Percentiles rank a stretch among this genome's conserved stretches.
Conservation (phyloP, 92 coral and sea anemone species). For the Palythoa grandiflora region DNA sequence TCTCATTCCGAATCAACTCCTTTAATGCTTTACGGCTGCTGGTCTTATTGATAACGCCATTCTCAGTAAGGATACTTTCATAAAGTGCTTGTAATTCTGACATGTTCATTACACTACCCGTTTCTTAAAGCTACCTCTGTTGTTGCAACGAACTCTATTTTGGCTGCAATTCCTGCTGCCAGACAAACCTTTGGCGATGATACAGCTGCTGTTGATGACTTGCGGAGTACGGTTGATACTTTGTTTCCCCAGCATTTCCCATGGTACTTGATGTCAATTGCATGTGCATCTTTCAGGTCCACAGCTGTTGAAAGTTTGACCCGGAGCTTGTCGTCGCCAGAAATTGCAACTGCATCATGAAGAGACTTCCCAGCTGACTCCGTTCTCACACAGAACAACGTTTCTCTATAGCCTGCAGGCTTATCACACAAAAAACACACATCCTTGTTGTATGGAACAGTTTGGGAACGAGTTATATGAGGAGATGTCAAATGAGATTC, state of each 20-base stretch:
- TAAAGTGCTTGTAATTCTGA: constrained; percentile 36
- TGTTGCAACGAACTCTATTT: constrained; percentile 53
- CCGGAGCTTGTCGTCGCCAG: constrained; percentile 31
- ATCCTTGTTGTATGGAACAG: constrained; percentile 49
- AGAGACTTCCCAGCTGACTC: constrained; percentile 50
- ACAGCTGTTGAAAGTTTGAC: constrained; percentile 47
- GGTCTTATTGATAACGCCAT: background rate
- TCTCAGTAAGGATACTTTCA: constrained; percentile 31
- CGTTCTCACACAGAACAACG: constrained; percentile 40
- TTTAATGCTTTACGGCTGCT: constrained; percentile 38
- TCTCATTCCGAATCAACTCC: constrained; percentile 38
- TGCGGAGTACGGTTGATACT: constrained; percentile 45
- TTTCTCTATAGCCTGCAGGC: constrained; percentile 46
- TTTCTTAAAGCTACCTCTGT: constrained; percentile 58
- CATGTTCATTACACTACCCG: constrained; percentile 34
- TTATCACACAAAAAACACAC: constrained; percentile 47
- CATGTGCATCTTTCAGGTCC: background rate
- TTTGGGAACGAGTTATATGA: constrained; percentile 44
- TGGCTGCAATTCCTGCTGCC: constrained; percentile 62
- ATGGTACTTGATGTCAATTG: constrained; percentile 7
- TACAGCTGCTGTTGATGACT: background rate
- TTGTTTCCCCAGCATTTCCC: constrained; percentile 38
- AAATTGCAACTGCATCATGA: constrained; percentile 29
- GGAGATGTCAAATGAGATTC: background rate
- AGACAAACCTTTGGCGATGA: background rate